Evolutionary conservation across 2,888 invertebrate species (phyloP).

Genomic region (Acrobasis consociella): DNA sequence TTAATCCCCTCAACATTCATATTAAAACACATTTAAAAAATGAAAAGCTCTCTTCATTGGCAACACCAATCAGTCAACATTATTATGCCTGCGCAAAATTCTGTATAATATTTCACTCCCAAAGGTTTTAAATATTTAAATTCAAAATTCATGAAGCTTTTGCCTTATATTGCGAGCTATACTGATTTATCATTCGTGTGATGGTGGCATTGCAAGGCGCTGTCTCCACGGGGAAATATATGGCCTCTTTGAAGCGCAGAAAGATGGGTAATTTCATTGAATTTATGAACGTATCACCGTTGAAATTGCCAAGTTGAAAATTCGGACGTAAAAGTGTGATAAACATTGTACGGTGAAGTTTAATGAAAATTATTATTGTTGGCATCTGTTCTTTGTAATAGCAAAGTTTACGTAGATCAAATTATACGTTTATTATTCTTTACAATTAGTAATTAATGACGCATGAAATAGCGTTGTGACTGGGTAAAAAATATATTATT

Average conservation of each 20-base stretch:
- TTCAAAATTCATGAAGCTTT: slow-evolving; percentile 47
- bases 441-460: too few relatives aligned
- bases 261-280: slow-evolving; percentile 80
- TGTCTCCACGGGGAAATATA: slow-evolving; percentile 73
- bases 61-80: slow-evolving; percentile 20
- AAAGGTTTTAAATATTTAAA: slow-evolving; percentile 26
- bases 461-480: too few relatives aligned
- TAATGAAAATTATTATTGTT: slow-evolving; percentile 21
- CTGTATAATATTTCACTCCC: slow-evolving; percentile 15
- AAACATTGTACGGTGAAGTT: slow-evolving; percentile 54
- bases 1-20: neutral
- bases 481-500: too few relatives aligned
- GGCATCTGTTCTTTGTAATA: neutral
- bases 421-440: too few relatives aligned
- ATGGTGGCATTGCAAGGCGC: slow-evolving; percentile 73
- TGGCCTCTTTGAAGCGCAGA: slow-evolving; percentile 78
- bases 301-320: slow-evolving; percentile 70
- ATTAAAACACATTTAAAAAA: neutral
- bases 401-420: neutral
- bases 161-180: slow-evolving; percentile 50
- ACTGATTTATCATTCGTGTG: slow-evolving; percentile 76
- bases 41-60: neutral
- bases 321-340: slow-evolving; percentile 65
- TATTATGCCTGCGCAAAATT: slow-evolving; percentile 14
- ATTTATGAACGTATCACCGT: slow-evolving; percentile 77